These are phyloP conservation scores for Cerastis leucographa DNA, from an alignment of 2,888 invertebrate species.

Conservation along the genomic window DNA sequence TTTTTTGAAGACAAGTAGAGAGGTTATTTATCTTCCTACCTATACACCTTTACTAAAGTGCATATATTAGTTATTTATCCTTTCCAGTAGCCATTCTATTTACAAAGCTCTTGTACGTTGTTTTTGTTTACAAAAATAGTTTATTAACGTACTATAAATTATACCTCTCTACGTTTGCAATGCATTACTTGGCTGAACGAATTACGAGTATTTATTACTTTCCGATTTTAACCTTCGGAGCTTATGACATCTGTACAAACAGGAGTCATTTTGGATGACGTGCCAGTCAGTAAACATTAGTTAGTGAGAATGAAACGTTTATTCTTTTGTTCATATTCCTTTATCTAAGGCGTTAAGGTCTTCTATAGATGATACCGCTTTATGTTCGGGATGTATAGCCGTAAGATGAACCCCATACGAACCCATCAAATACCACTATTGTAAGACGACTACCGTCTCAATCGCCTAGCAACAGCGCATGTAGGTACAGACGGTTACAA, in stretches of 20 bases:
- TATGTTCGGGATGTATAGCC: neutral
- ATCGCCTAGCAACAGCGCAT: conserved; percentile 35
- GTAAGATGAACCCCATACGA: conserved; percentile 26
- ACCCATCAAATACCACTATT: conserved; percentile 8
- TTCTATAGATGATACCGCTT: neutral
- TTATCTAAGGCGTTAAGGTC: conserved; percentile 3
- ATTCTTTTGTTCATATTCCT: conserved; percentile 7
- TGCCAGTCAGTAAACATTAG: conserved; percentile 70
- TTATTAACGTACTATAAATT: conserved; percentile 44
- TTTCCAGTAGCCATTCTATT: conserved; percentile 18
- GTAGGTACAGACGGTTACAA: conserved; percentile 16
- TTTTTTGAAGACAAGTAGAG: neutral
- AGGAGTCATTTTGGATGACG: conserved; percentile 68
- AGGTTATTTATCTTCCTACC: conserved; percentile 10
- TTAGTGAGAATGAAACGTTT: conserved; percentile 65
- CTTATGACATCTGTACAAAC: conserved; percentile 73
- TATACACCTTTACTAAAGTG: conserved; percentile 26
- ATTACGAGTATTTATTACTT: conserved; percentile 54
- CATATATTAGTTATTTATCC: conserved; percentile 25
- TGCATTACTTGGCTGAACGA: conserved; percentile 38
- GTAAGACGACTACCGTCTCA: conserved; percentile 5
- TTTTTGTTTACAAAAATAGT: conserved; percentile 52
- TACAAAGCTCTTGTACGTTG: conserved; percentile 27
- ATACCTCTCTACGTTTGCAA: conserved; percentile 9
- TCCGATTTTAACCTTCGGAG: conserved; percentile 66